Conservation (phyloP, 2,797 vertebrate species). For the Coreius guichenoti region DNA sequence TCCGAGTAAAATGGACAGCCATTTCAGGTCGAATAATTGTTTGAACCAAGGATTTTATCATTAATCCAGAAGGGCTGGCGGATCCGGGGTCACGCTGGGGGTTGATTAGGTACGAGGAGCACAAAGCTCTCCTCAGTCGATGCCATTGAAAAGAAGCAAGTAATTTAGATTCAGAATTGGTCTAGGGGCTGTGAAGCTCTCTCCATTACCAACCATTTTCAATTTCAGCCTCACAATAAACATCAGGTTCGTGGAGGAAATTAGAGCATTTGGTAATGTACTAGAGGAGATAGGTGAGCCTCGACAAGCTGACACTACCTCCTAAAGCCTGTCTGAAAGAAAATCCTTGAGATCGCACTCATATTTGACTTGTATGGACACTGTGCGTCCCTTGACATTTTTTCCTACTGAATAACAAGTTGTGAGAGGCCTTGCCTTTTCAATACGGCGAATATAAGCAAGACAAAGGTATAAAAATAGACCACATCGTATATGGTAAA, state of each 20-base stretch:
- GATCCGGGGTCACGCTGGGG: constrained; percentile 97
- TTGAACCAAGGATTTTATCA: constrained; percentile 99
- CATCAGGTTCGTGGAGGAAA: constrained; percentile 98
- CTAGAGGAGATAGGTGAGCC: constrained; percentile 97
- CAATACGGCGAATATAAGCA: not conserved
- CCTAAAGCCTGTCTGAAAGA: constrained; percentile 62
- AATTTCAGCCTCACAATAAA: constrained; percentile 99
- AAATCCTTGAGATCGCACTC: constrained; percentile 88
- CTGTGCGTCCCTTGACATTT: constrained; percentile 49
- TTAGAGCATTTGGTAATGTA: constrained; percentile 99
- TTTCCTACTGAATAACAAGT: constrained; percentile 24
- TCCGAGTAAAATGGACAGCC: constrained; percentile 95
- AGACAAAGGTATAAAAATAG: constrained; percentile 22
- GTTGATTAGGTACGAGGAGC: constrained; percentile 99
- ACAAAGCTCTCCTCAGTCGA: constrained; percentile 98
- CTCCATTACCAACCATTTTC: constrained; percentile 99
- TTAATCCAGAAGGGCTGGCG: constrained; percentile 96
- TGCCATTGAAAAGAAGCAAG: constrained; percentile 99
- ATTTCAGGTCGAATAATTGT: constrained; percentile 99
- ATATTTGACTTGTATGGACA: constrained; percentile 77
- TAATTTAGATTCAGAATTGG: constrained; percentile 99
- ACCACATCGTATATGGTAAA: not conserved
- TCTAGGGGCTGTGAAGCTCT: constrained; percentile 96
- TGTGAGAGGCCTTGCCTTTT: constrained; percentile 52
- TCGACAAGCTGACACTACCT: constrained; percentile 94